Base-by-base conservation (phyloP, 2,888 invertebrate species). In the Amphipoea oculea region DNA sequence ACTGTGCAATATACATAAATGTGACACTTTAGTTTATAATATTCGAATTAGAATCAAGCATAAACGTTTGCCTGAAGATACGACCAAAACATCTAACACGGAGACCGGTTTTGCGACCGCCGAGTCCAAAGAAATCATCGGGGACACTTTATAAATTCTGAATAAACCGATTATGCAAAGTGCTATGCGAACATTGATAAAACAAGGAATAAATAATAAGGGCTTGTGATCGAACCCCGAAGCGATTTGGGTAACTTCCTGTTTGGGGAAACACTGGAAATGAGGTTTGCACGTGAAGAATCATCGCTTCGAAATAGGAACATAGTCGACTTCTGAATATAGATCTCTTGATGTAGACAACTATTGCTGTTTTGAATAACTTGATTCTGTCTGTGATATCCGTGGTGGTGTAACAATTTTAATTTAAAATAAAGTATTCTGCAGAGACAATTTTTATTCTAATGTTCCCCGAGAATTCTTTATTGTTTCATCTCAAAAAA, bases 111-210 rank as follows among this genome's bases (percentile, higher is more conserved):
- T 86, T 75, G 76, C 79, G 70, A 76, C 84, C 85, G 86, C 86
- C 88, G 82, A 88, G 86, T 86, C 86, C 86, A 86, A 88, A 89
- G 88, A 89, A 90, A 91, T 91, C 90, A 89, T 87, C 74, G 86
- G 90, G 90, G 91, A 93, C 92, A 93, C 90, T 93, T 92, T 93
- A 92, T 93, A 92, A 86, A 83, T 88, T 88, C 91, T 90, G 92
- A 93, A 94, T 94, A 93, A 94, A 93, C 92, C 92, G 94, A 95
- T 94, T 95, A 95, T 94, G 93, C 94, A 93, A 95, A 95, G 90
- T 90, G 88, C 86, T 90, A 89, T 89, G 90, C 90, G 89, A 89
- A 89, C 91, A 87, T 82, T 83, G 83, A 83, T 88, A 87, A 89
- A 92, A 92, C 82, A 87, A 88, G 89, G 89, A 92, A 91, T 89